A percentile compares a stretch with the other conserved stretches of the same genome.
These are phyloP conservation scores for Plutomurus gul DNA, from an alignment of 1,140 invertebrate genomes.

Conservation along the genomic window DNA sequence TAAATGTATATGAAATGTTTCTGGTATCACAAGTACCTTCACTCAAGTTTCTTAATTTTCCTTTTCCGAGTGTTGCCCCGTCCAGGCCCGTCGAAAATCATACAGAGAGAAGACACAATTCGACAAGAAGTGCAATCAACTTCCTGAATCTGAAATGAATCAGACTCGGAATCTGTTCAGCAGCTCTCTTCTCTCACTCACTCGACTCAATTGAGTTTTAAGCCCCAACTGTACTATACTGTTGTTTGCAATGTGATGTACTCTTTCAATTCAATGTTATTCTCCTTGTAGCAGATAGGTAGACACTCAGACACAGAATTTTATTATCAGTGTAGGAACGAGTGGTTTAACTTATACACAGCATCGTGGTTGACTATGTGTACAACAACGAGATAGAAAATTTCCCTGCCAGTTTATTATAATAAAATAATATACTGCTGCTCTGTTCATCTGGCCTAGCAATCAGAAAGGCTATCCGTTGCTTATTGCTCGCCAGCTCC, in stretches of 20 bases:
- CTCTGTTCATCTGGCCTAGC: not conserved
- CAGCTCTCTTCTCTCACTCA: constrained; percentile 14
- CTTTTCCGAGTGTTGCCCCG: not conserved
- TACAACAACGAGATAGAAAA: not conserved
- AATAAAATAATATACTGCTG: not conserved
- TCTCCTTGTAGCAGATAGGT: not conserved
- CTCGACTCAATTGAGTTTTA: constrained; percentile 11
- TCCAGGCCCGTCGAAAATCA: not conserved
- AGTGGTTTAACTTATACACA: not conserved
- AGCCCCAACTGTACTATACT: not conserved
- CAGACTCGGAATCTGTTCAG: constrained; percentile 9
- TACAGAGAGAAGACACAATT: not conserved
- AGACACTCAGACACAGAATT: not conserved
- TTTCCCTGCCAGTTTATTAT: not conserved
- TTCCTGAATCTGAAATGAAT: constrained; percentile 18
- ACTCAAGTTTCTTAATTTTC: not conserved
- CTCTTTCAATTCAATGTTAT: not conserved
- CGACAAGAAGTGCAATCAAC: constrained; percentile 16
- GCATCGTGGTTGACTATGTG: not conserved
- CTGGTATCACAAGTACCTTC: not conserved
- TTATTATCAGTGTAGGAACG: not conserved
- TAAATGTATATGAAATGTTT: not conserved
- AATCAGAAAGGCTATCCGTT: not conserved
- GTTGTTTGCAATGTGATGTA: not conserved
- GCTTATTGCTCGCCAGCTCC: not conserved